Evolutionary conservation across 30 jellyfish, hydroid and myxozoan species (phyloP), one percentile per base, ranked within the genome.

Genomic region (Sanderia malayensis): DNA sequence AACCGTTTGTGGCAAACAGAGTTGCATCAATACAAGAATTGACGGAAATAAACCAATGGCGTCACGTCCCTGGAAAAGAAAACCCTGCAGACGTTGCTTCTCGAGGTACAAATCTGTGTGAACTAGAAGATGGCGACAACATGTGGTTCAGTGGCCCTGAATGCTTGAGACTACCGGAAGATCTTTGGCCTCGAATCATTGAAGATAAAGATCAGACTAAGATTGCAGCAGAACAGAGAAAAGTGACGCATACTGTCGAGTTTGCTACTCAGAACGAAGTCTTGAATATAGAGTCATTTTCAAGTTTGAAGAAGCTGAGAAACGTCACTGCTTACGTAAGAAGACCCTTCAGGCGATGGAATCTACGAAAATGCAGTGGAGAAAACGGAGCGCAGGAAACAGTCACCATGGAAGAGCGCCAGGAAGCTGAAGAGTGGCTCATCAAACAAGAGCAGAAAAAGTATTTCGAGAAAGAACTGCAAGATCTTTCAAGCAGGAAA

Each of bases 1-100:
- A 79, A 31, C 67, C 85, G 44, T 79, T 66, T 76, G 76, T 79
- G 65, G 83, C 85, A 17, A 65, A 64, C 65, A 46, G 91, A 49
- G 71, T 79, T 46, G 76, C 67, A 55, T 49, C 45, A 24, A 65
- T 65, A 32, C 91, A 79, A 49, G 66, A 44, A 34, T 26, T 24
- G 19, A 61, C 89, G 17, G 45, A 32, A 28, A 49, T 49, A 44
- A 22, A 15, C 28, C 72, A 79, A 37, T 80, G 93, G 93, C 64
- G 61, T 17, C 81, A 80, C 29, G 69, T 67, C 46, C 62, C 86
- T 32, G 78, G 83, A 27, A 80, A 80, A 29, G 71, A 44, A 32
- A 67, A 69, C 32, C 76, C 74, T 31, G 85, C 85, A 29, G 93
- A 80, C 46, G 6, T 53, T 13, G 79, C 79, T 25, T 37, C 79